Evolutionary conservation across 64 coral and sea anemone species (phyloP), one percentile per base, ranked within the genome.

Genomic region (Montipora foliosa): DNA sequence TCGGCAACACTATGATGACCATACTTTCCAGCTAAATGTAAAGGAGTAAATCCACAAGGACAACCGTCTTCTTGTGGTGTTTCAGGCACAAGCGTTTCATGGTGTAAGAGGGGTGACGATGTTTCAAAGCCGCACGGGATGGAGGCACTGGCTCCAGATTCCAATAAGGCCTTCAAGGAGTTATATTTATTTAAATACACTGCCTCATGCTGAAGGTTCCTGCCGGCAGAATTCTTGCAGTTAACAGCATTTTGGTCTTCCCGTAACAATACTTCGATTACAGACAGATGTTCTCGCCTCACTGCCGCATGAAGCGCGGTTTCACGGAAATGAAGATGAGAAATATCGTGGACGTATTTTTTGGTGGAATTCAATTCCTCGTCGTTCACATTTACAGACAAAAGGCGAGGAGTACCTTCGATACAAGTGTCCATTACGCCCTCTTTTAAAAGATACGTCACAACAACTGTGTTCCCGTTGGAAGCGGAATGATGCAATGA

Each of bases 131-230:
- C 3, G 4, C 95, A 96, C 11, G 5, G 82, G 61, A 82, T 86
- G 3, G 62, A 74, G 13, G 88, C 29, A 80, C 87, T 29, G 5
- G 66, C 89, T 19, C 93, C 93, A 66, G 89, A 90, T 67, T 22
- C 3, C 50, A 97, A 82, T 51, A 97, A 37, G 57, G 84, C 2
- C 44, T 80, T 73, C 15, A 72, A 15, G 12, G 83, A 25, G 24
- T 95, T 52, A 10, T 83, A 57, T 6, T 89, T 91, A 46, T 92
- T 92, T 14, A 75, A 84, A 14, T 84, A 7, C 3, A 89, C 79
- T 13, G 96, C 96, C 21, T 91, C 93, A 29, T 92, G 93, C 7
- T 92, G 84, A 10, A 93, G 89, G 48, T 49, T 47, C 59, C 79
- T 88, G 5, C 90, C 84, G 6, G 59, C 83, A 21, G 25, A 75